Percentiles rank a stretch among this genome's conserved stretches.
Evolutionary conservation across 2,888 invertebrate species (phyloP).

Genomic region (Gibbula magus): DNA sequence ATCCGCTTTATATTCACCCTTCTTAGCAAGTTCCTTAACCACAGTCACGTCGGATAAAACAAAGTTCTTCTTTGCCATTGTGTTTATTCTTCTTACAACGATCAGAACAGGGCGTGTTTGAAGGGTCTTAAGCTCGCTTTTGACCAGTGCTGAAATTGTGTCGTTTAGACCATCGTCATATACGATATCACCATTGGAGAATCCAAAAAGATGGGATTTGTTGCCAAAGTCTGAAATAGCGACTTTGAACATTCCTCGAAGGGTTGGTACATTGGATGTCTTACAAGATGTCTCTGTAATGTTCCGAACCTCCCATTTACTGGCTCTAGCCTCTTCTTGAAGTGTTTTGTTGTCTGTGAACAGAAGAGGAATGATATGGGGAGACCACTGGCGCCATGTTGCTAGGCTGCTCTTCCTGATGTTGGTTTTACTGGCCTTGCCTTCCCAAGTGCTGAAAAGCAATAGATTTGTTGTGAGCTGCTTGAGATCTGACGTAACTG

Average conservation of each 20-base stretch:
- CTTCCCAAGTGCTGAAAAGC: conserved; percentile 33
- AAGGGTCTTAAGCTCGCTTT: background rate
- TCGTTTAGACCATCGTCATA: conserved; percentile 28
- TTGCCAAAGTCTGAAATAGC: background rate
- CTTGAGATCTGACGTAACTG: too few relatives aligned
- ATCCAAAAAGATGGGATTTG: conserved; percentile 26
- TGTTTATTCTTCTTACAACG: conserved; percentile 23
- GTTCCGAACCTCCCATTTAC: conserved; percentile 14
- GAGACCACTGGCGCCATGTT: conserved; percentile 27
- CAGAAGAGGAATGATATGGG: conserved; percentile 15
- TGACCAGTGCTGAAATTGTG: conserved; percentile 12
- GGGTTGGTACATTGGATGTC: conserved; percentile 23
- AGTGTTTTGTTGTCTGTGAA: conserved; percentile 18
- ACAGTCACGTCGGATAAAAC: background rate
- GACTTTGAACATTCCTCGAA: conserved; percentile 32
- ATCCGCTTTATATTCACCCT: conserved; percentile 20
- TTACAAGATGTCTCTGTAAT: conserved; percentile 14
- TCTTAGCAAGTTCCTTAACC: background rate
- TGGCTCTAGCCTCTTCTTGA: background rate
- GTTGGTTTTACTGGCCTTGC: conserved; percentile 1
- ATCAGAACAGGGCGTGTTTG: conserved; percentile 25
- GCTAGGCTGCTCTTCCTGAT: conserved; percentile 29
- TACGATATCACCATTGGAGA: conserved; percentile 36
- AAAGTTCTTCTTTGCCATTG: conserved; percentile 15
- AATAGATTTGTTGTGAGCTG: background rate